Conservation (phyloP, 2,888 invertebrate species). For the Arctia plantaginis region DNA sequence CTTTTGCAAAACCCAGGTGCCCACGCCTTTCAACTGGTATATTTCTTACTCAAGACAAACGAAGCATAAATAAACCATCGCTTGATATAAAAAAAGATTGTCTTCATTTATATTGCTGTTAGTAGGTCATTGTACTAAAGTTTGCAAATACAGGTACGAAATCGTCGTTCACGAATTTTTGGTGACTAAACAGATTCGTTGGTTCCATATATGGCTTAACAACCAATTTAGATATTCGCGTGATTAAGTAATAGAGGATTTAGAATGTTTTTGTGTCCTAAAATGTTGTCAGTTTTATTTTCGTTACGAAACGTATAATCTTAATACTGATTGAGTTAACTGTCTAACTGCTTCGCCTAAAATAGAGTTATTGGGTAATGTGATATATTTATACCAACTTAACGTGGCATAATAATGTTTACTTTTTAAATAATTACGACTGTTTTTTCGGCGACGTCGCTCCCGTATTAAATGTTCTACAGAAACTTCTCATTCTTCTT, state of each 20-base stretch:
- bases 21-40: not conserved
- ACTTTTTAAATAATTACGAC: no score
- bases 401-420: not conserved
- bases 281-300: slow-evolving; percentile 1
- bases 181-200: slow-evolving; percentile 6
- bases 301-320: not conserved
- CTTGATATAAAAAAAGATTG: slow-evolving; percentile 12
- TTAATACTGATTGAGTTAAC: not conserved
- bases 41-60: not conserved
- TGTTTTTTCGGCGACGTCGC: not conserved
- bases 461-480: no score
- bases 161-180: slow-evolving; percentile 14
- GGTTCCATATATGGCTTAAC: slow-evolving; percentile 10
- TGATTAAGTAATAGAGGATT: slow-evolving; percentile 8
- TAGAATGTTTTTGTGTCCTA: slow-evolving; percentile 11
- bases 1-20: not conserved
- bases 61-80: not conserved
- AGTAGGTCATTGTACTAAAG: slow-evolving; percentile 43
- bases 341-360: not conserved
- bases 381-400: not conserved
- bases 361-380: slow-evolving; percentile 1
- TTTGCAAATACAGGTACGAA: slow-evolving; percentile 23
- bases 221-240: slow-evolving; percentile 9
- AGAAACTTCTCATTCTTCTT: no score
- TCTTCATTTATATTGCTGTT: slow-evolving; percentile 36